These are phyloP conservation scores for Amphimallon solstitiale DNA, from an alignment of 2,888 invertebrate species.

Conservation along the genomic window DNA sequence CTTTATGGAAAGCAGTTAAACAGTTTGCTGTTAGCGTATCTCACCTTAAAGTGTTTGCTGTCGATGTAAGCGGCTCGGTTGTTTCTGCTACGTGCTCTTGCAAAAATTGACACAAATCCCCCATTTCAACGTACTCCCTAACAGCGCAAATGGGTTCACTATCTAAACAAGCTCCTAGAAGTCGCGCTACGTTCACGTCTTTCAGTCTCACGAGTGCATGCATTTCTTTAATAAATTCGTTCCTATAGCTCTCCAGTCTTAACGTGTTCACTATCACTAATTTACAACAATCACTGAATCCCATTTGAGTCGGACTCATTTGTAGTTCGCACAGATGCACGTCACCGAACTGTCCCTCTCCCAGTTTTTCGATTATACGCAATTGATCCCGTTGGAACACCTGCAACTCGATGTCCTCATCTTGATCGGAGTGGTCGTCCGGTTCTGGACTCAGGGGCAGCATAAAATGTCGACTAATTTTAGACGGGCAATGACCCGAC, in stretches of 20 bases:
- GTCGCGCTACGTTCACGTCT: constrained; percentile 77
- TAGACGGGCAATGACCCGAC: constrained; percentile 58
- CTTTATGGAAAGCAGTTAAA: constrained; percentile 15
- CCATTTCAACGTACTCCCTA: constrained; percentile 79
- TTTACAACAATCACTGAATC: constrained; percentile 58
- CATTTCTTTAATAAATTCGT: constrained; percentile 79
- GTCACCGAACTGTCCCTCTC: constrained; percentile 82
- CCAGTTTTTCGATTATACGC: constrained; percentile 79
- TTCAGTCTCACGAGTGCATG: constrained; percentile 74
- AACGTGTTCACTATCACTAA: constrained; percentile 81
- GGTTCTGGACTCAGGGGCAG: constrained; percentile 58
- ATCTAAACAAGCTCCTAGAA: constrained; percentile 78
- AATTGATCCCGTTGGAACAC: constrained; percentile 79
- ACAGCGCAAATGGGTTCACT: constrained; percentile 81
- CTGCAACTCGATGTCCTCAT: constrained; percentile 64
- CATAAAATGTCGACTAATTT: constrained; percentile 60
- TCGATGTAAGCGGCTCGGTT: constrained; percentile 69
- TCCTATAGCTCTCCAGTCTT: constrained; percentile 70
- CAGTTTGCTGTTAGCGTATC: constrained; percentile 38
- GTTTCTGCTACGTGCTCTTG: constrained; percentile 83
- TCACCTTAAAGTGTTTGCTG: constrained; percentile 78
- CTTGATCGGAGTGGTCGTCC: constrained; percentile 66
- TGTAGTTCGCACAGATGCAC: constrained; percentile 73
- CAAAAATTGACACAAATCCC: constrained; percentile 86
- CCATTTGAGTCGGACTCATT: constrained; percentile 41